Evolutionary conservation across 2,888 invertebrate species (phyloP).

Genomic region (Frankliniella intonsa): DNA sequence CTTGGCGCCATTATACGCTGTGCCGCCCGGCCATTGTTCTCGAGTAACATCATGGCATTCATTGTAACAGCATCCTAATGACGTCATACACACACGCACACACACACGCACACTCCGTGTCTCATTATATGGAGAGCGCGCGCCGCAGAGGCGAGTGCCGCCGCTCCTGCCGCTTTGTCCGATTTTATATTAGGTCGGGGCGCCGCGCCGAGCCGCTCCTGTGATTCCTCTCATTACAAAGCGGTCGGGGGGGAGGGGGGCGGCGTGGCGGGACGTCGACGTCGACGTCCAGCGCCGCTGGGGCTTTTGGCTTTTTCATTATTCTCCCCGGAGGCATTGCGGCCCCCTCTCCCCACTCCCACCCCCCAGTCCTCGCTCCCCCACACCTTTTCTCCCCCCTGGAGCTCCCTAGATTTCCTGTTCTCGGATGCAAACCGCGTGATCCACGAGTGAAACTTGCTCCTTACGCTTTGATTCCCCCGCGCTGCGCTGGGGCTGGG

Average conservation of each 20-base stretch:
- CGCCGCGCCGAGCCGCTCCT: no score
- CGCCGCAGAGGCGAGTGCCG: no score
- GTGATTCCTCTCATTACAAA: no score
- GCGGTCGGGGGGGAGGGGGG: no score
- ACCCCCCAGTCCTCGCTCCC: not conserved
- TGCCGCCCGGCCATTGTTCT: slow-evolving; percentile 7
- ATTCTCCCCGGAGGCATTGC: not conserved
- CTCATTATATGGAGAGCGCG: no score
- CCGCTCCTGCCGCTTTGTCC: no score
- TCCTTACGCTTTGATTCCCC: not conserved
- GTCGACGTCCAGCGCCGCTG: not conserved
- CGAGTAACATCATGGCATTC: slow-evolving; percentile 14
- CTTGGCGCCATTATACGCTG: slow-evolving; percentile 13
- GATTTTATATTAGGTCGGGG: no score
- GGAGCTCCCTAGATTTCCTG: no score
- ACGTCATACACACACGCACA: not conserved
- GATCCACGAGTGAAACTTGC: not conserved
- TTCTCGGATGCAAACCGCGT: not conserved
- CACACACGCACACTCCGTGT: not conserved
- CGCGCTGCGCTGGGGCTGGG: not conserved
- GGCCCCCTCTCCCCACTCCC: not conserved
- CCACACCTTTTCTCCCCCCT: no score
- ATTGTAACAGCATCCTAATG: slow-evolving; percentile 25
- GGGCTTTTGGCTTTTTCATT: not conserved
- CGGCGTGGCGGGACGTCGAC: no score